phyloP scores from a whole-genome alignment of 23 tunicate species.

The Oikopleura vanhoeffeni region DNA sequence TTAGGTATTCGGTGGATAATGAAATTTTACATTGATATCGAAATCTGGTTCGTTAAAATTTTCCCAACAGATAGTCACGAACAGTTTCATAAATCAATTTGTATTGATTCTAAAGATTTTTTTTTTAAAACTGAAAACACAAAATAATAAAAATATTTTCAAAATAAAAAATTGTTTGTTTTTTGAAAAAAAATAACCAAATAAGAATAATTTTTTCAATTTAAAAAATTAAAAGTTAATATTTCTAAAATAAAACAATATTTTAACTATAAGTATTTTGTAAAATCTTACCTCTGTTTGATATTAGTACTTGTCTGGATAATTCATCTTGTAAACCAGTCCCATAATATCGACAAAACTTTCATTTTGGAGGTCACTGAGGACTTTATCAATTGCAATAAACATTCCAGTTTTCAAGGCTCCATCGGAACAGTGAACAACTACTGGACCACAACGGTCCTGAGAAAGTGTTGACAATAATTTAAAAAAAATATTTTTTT shows the following conservation, averaged over 20 bases:
- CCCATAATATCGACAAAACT: neutral
- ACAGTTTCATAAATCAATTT: constrained; percentile 3
- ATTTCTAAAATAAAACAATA: too few species aligned
- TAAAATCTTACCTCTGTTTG: neutral
- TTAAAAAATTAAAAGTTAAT: too few species aligned
- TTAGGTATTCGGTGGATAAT: neutral
- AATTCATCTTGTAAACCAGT: constrained; percentile 3
- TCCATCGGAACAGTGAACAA: constrained; percentile 9
- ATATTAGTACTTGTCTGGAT: neutral
- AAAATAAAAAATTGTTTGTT: too few species aligned
- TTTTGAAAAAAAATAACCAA: too few species aligned
- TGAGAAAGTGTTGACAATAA: too few species aligned
- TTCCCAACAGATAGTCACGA: neutral
- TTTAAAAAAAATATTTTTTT: too few species aligned
- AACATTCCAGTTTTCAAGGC: neutral
- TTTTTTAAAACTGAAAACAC: neutral
- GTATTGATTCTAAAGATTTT: neutral
- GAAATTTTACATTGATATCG: neutral
- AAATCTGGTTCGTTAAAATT: neutral
- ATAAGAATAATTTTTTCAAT: too few species aligned
- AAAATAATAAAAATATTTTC: too few species aligned
- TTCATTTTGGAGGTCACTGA: neutral
- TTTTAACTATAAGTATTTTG: too few species aligned
- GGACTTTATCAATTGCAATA: neutral
- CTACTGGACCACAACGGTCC: neutral